These are phyloP conservation scores for Troglohyphantes excavatus DNA, from an alignment of 2,888 invertebrate species.

Conservation along the genomic window DNA sequence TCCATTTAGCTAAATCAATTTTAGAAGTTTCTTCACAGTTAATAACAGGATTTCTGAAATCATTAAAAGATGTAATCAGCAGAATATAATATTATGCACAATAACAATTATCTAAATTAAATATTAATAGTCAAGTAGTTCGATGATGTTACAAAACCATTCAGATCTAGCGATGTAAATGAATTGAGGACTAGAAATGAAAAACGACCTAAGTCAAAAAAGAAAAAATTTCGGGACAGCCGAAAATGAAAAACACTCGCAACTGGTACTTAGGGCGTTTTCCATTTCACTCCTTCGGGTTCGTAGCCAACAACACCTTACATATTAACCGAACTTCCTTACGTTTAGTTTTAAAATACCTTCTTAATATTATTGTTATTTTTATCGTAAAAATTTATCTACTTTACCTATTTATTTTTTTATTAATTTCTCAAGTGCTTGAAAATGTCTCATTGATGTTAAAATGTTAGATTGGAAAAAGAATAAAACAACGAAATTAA, in stretches of 20 bases:
- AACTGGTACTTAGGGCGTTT: too few species aligned
- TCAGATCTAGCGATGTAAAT: too few species aligned
- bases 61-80: background rate
- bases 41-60: constrained; percentile 46
- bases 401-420: background rate
- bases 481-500: too few species aligned
- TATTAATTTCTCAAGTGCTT: too few species aligned
- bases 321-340: background rate
- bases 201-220: too few species aligned
- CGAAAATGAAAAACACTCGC: background rate
- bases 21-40: constrained; percentile 27
- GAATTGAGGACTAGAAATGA: too few species aligned
- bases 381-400: background rate
- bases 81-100: too few species aligned
- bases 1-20: constrained; percentile 54
- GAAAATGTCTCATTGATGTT: too few species aligned
- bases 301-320: background rate
- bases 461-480: too few species aligned
- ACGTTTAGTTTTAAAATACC: constrained; percentile 1
- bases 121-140: too few species aligned
- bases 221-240: background rate
- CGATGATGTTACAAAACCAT: too few species aligned
- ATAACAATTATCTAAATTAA: too few species aligned
- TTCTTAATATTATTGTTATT: background rate
- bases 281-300: background rate